A percentile compares a stretch with the other conserved stretches of the same genome.
These are phyloP conservation scores for Caracal caracal DNA, from an alignment of 2,113 vertebrate species.

Conservation along the genomic window DNA sequence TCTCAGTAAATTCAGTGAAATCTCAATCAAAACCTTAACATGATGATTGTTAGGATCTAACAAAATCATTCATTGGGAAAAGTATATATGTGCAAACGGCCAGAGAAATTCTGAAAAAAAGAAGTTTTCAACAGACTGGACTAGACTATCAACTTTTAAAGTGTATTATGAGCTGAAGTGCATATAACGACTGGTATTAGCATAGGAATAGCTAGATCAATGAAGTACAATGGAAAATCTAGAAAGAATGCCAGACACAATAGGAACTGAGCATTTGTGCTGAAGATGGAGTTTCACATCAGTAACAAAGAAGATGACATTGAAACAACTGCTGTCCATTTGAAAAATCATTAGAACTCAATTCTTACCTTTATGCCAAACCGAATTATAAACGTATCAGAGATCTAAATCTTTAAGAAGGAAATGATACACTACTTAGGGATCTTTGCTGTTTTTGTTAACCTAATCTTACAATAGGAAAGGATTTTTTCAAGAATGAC, in stretches of 20 bases:
- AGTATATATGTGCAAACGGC: not conserved
- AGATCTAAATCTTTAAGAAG: conserved; percentile 10
- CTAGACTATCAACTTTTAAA: not conserved
- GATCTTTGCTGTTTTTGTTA: not conserved
- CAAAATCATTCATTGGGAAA: not conserved
- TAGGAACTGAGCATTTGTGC: not conserved
- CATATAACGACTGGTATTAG: not conserved
- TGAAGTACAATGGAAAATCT: not conserved
- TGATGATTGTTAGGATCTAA: not conserved
- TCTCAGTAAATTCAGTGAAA: not conserved
- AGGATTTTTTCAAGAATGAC: not conserved
- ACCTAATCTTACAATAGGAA: not conserved
- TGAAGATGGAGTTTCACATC: not conserved
- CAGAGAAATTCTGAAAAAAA: not conserved
- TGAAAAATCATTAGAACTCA: not conserved
- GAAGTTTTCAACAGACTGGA: not conserved
- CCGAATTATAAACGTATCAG: not conserved
- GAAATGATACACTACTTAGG: not conserved
- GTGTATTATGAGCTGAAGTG: not conserved
- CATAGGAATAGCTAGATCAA: not conserved
- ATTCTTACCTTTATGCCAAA: not conserved
- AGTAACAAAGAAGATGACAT: not conserved
- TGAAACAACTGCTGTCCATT: not conserved
- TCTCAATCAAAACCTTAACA: not conserved
- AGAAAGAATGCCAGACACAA: not conserved